These are phyloP conservation scores for Chrysolina haemoptera DNA, from an alignment of 2,888 invertebrate species.

Conservation along the genomic window DNA sequence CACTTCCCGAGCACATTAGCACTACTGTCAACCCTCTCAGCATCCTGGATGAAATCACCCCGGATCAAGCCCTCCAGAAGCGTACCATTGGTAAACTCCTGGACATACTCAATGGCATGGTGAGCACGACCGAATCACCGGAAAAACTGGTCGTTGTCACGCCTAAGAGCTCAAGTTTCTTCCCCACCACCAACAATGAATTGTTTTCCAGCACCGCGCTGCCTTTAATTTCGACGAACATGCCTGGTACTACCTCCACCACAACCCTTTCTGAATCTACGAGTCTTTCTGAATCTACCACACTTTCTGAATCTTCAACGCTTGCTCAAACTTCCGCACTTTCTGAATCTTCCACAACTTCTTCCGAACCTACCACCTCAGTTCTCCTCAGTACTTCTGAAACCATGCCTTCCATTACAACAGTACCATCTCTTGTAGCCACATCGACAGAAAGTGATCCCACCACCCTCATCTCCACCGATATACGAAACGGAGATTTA, in stretches of 20 bases:
- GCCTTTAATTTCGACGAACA: constrained; percentile 18
- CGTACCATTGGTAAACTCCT: constrained; percentile 65
- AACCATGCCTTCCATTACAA: not conserved
- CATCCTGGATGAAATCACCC: constrained; percentile 63
- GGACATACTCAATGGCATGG: constrained; percentile 68
- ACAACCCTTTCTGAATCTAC: not conserved
- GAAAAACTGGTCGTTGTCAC: constrained; percentile 63
- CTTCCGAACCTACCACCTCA: no score
- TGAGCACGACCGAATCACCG: constrained; percentile 51
- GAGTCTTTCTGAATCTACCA: not conserved
- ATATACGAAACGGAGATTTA: not conserved
- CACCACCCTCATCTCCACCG: not conserved
- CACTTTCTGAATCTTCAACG: constrained; percentile 35
- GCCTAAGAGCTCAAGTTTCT: constrained; percentile 58
- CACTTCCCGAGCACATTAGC: constrained; percentile 59
- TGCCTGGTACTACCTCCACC: constrained; percentile 16
- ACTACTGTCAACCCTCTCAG: constrained; percentile 62
- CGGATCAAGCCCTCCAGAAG: constrained; percentile 64
- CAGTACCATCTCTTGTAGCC: not conserved
- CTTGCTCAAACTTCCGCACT: not conserved
- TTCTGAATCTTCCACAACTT: no score
- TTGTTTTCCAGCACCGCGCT: constrained; percentile 6
- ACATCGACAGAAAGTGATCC: not conserved
- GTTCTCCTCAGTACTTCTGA: constrained; percentile 28
- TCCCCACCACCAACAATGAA: constrained; percentile 28